phyloP scores from a whole-genome alignment of 2,797 vertebrate species.

The Acestrorhynchus altus region DNA sequence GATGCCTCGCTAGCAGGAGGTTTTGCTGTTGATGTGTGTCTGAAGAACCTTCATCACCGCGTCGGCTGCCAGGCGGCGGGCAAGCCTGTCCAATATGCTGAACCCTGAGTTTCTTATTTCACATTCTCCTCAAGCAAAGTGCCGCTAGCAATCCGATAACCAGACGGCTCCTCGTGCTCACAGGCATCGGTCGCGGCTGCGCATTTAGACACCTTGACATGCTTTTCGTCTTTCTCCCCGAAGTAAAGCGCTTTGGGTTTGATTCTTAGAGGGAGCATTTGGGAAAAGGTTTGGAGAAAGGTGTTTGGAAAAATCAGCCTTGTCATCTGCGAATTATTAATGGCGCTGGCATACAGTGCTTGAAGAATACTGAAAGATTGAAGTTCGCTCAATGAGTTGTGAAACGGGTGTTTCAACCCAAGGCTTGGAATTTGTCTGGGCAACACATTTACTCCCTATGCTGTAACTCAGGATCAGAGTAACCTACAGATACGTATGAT shows the following conservation, averaged over 20 bases:
- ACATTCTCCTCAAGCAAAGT: conserved; percentile 19
- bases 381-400: no score
- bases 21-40: conserved; percentile 41
- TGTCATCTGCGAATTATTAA: background rate
- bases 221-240: background rate
- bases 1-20: conserved; percentile 38
- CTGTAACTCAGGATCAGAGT: no score
- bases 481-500: no score
- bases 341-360: background rate
- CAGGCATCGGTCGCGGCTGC: conserved; percentile 11
- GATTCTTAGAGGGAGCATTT: background rate
- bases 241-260: background rate
- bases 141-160: background rate
- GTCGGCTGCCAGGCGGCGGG: conserved; percentile 33
- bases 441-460: no score
- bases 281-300: no score
- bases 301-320: no score
- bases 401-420: background rate
- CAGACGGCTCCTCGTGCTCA: conserved; percentile 1
- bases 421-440: background rate
- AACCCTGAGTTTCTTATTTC: conserved; percentile 14
- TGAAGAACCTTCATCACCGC: conserved; percentile 23
- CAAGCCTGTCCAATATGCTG: conserved; percentile 27
- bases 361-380: background rate
- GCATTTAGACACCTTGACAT: background rate